Evolutionary conservation across 1,140 invertebrate genomes (phyloP).

Genomic region (Caenorhabditis briggsae): DNA sequence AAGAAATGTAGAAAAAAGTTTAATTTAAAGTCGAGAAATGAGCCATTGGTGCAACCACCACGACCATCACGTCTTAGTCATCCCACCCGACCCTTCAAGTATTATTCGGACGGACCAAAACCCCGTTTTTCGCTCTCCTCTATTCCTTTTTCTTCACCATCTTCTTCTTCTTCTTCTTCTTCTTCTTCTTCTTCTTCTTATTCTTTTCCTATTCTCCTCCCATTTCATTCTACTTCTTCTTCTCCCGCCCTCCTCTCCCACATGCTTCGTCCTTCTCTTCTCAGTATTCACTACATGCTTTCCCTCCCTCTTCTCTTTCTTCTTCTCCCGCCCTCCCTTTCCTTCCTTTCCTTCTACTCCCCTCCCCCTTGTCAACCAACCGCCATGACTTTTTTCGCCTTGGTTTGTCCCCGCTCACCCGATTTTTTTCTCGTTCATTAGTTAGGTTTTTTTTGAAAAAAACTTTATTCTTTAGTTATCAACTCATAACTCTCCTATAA

Average conservation of each 20-base stretch:
- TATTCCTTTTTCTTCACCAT: constrained; percentile 12
- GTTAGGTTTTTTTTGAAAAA: neutral
- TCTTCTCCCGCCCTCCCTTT: neutral
- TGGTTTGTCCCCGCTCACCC: constrained; percentile 5
- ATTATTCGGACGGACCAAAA: constrained; percentile 46
- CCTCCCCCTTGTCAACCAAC: constrained; percentile 54
- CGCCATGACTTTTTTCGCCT: constrained; percentile 54
- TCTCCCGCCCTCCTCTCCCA: neutral
- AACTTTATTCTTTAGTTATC: neutral
- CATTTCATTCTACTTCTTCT: constrained; percentile 31
- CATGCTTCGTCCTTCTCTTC: constrained; percentile 47
- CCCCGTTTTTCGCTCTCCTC: neutral
- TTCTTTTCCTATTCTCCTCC: constrained; percentile 32
- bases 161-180: constrained; percentile 16
- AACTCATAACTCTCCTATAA: neutral
- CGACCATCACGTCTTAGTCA: neutral
- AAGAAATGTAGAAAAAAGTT: neutral
- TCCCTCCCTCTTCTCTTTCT: neutral
- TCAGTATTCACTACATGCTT: constrained; percentile 43
- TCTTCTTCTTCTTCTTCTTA: constrained; percentile 23
- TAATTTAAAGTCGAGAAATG: neutral
- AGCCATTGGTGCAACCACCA: neutral
- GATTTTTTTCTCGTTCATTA: neutral
- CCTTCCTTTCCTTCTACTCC: too few relatives aligned
- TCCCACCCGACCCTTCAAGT: constrained; percentile 31